Evolutionary conservation across 1,140 invertebrate species (phyloP), one percentile per base, ranked within the genome.

Genomic region (Fopius arisanus): DNA sequence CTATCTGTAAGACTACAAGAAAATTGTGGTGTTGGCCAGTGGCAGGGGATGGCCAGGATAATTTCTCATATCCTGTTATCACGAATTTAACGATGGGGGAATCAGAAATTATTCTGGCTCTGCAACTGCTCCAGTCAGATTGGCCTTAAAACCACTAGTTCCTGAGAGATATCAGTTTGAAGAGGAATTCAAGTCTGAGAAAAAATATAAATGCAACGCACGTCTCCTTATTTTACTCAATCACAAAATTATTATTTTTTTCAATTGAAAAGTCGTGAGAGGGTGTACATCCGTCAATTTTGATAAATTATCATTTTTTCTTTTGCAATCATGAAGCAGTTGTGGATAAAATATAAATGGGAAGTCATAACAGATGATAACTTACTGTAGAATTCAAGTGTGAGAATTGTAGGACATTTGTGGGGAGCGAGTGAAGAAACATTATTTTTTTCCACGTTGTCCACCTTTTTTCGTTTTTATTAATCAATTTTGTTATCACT

Each of bases 11-110:
- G 26, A 59, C 23, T 26, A 59, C 23, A 14, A 19, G 54, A 59
- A 59, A 26, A 77, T 78, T 74, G 37, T 54, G 74, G 79, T 26
- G 66, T 84, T 83, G 78, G 84, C 77, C 78, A 84, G 81, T 48
- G 43, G 43, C 43, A 48, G 16, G 43, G 6, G 43, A 37, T 48
- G 5, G 7, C 7, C 43, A 14, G 43, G 14, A 48, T 48, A 48
- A 19, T 48, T 48, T 48, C n/a, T 48, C 14, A 19, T 19, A 12
- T 1, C 9, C 33, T 10, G 2, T 48, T 2, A 48, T 48, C 43
- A 19, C n/a, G 14, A 48, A 7, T 16, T 19, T 48, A n/a, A n/a
- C 43, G 16, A 48, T 19, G 16, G 14, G 43, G 4, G 16, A 5
- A 48, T 48, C 14, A 48, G 16, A 48, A 48, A 48, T 16, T 16